phyloP scores from a whole-genome alignment of 2,797 vertebrate species.

The Leuciscus waleckii region DNA sequence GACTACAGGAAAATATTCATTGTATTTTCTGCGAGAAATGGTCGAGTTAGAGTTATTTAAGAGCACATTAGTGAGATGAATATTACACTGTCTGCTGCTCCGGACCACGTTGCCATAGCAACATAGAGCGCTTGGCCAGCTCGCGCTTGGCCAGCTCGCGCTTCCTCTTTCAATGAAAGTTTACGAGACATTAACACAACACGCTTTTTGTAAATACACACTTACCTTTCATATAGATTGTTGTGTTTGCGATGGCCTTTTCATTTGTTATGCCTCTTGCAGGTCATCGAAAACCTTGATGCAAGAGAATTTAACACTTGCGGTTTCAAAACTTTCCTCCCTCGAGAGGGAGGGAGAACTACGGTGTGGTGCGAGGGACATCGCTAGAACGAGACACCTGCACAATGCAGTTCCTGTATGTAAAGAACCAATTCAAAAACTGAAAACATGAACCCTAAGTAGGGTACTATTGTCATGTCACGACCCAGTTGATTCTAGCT shows the following conservation, averaged over 20 bases:
- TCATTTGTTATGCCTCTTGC: background rate
- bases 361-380: conserved; percentile 47
- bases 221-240: conserved; percentile 51
- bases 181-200: background rate
- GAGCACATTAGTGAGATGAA: background rate
- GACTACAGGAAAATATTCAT: background rate
- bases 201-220: background rate
- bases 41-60: background rate
- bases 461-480: background rate
- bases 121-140: conserved; percentile 61
- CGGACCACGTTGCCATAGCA: conserved; percentile 72
- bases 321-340: conserved; percentile 56
- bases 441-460: background rate
- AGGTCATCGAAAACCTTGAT: conserved; percentile 25
- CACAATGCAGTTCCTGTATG: background rate
- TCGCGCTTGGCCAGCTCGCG: conserved; percentile 46
- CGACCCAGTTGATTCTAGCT: background rate
- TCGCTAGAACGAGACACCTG: background rate
- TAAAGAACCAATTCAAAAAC: background rate
- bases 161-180: conserved; percentile 4
- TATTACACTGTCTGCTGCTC: conserved; percentile 23
- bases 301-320: conserved; percentile 28
- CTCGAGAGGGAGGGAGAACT: conserved; percentile 31
- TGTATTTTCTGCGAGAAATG: background rate
- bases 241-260: background rate